phyloP scores from a whole-genome alignment of 2,888 invertebrate species.

The Pinctada fucata region DNA sequence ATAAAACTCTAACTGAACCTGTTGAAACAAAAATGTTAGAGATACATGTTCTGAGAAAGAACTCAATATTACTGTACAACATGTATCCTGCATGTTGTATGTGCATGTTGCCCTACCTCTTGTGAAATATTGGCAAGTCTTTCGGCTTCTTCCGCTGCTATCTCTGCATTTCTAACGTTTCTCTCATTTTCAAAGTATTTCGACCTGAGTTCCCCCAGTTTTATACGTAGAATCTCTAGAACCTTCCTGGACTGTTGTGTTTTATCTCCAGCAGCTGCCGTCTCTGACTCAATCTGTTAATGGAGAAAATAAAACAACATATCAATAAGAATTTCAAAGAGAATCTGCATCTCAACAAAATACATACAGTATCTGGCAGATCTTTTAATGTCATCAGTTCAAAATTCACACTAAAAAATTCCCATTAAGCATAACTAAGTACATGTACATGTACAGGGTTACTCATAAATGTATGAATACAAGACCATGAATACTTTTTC shows the following conservation, averaged over 20 bases:
- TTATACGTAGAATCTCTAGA: slow-evolving; percentile 84
- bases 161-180: slow-evolving; percentile 88
- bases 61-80: too few relatives aligned
- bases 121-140: slow-evolving; percentile 80
- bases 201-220: slow-evolving; percentile 87
- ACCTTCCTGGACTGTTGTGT: slow-evolving; percentile 88
- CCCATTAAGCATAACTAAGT: too few relatives aligned
- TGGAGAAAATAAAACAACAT: too few relatives aligned
- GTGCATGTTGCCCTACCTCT: slow-evolving; percentile 43
- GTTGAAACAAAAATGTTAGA: too few relatives aligned
- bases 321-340: too few relatives aligned
- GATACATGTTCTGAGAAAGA: too few relatives aligned
- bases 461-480: too few relatives aligned
- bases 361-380: not conserved
- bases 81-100: too few relatives aligned
- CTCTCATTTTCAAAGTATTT: slow-evolving; percentile 88
- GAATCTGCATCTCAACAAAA: not conserved
- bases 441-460: too few relatives aligned
- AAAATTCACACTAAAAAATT: too few relatives aligned
- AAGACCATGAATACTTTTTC: too few relatives aligned
- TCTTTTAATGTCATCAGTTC: not conserved
- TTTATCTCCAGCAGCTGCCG: slow-evolving; percentile 86
- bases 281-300: slow-evolving; percentile 87
- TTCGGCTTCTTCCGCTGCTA: slow-evolving; percentile 83
- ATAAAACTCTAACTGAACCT: too few relatives aligned